Evolutionary conservation across 2,113 vertebrate species (phyloP), one percentile per base, ranked within the genome.

Genomic region (Antechinus stuartii): DNA sequence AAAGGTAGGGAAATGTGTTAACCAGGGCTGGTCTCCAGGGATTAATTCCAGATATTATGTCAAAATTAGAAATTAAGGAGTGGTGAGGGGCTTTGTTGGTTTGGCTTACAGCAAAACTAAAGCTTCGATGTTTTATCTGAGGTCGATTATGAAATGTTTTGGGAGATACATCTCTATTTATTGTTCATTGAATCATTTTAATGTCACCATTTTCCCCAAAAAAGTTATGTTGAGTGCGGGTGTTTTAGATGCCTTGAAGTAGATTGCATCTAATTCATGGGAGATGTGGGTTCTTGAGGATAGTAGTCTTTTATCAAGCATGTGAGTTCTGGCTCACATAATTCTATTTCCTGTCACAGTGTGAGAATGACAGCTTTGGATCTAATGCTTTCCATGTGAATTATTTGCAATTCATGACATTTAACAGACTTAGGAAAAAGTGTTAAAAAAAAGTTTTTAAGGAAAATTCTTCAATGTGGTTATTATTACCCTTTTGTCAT

Each of bases 361-460:
- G 92, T 93, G 27, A 93, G 52, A 91, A 35, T 89, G 24, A n/a
- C 6, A 52, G 25, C 35, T 94, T 52, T 90, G 55, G 89, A 35
- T 56, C 50, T 52, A 53, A 46, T 24, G 22, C 12, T 42, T 84
- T 84, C n/a, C 42, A 84, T 84, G 68, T 84, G 68, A 42, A 84
- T 84, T 84, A 42, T 84, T 84, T 84, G 68, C 68, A 42, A 84
- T 84, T 84, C n/a, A 84, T 84, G 68, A 84, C 68, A 84, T 84
- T 84, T 19, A 42, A 4, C 68, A 84, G 61, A n/a, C 61, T 68
- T n/a, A 84, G 68, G 68, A 84, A 84, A 42, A 84, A 84, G n/a
- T 6, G 49, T 91, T 92, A 54, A 92, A 47, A 68, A 68, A 25
- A 84, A 94, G 57, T 93, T 84, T 76, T 42, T 16, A 94, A 84